These are phyloP conservation scores for Epirrita christyi DNA, from an alignment of 2,888 invertebrate species.

Conservation along the genomic window DNA sequence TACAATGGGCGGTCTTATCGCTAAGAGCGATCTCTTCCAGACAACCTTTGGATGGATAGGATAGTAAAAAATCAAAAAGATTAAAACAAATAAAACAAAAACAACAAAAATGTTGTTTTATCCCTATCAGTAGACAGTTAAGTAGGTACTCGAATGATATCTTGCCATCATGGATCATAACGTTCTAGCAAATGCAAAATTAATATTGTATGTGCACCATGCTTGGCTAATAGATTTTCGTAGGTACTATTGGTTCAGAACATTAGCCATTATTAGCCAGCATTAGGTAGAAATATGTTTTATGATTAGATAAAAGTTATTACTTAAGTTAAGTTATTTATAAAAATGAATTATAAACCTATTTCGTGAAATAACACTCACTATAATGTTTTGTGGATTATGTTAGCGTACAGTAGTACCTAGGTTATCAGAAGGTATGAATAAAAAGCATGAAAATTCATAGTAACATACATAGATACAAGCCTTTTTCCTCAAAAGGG, in stretches of 20 bases:
- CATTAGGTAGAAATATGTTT: background rate
- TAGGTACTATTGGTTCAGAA: background rate
- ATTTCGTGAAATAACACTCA: background rate
- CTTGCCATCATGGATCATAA: slow-evolving; percentile 5
- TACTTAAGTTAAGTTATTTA: no score
- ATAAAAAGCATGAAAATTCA: background rate
- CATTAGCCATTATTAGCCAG: background rate
- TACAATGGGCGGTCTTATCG: no score
- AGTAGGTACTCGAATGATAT: slow-evolving; percentile 11
- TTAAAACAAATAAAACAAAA: no score
- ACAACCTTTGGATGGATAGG: no score
- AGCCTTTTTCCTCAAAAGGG: no score
- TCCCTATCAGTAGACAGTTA: slow-evolving; percentile 19
- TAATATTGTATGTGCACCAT: slow-evolving; percentile 14
- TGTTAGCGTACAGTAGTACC: no score
- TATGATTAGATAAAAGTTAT: background rate
- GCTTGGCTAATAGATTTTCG: background rate
- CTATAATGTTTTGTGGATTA: background rate
- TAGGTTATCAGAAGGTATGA: no score
- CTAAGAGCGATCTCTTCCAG: no score
- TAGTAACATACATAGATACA: no score
- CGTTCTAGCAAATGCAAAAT: slow-evolving; percentile 8
- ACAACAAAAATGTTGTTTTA: slow-evolving; percentile 16
- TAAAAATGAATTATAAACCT: no score
- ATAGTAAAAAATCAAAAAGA: no score